Conservation (phyloP, 1,140 invertebrate genomes). For the Panulirus ornatus region DNA sequence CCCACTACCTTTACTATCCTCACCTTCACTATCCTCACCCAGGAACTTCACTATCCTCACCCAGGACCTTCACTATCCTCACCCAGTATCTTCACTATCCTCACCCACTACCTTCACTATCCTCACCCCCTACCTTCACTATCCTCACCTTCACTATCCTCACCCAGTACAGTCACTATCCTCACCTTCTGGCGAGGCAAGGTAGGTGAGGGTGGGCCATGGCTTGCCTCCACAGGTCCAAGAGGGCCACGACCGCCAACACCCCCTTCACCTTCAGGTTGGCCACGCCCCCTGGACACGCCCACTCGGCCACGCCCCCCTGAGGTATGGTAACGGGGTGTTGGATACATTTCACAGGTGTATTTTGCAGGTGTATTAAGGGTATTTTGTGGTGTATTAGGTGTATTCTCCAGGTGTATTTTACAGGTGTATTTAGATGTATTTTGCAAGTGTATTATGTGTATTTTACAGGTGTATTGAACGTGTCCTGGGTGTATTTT, state of each 20-base stretch:
- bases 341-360: not conserved
- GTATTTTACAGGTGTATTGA: no score
- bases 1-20: not conserved
- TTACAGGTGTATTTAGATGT: no score
- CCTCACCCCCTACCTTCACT: no score
- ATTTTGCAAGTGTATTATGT: no score
- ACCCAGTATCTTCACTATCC: not conserved
- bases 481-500: no score
- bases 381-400: not conserved
- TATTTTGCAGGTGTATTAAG: not conserved
- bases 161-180: no score
- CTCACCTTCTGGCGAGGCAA: constrained; percentile 50
- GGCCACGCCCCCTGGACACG: not conserved
- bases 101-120: not conserved
- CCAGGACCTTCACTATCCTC: not conserved
- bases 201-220: not conserved
- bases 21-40: not conserved
- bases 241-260: constrained; percentile 23
- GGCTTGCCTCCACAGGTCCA: constrained; percentile 45
- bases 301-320: not conserved
- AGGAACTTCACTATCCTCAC: not conserved
- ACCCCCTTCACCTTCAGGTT: constrained; percentile 25
- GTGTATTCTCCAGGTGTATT: not conserved
- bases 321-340: not conserved
- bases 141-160: not conserved